A percentile compares a stretch with the other conserved stretches of the same genome.
phyloP scores from a whole-genome alignment of 1,140 invertebrate genomes.

The Drosophila melanogaster region Release_6_plus_ISO1_MT NT_033777.3:29977001-29977500 shows the following conservation, averaged over 20 bases:
- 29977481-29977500: conserved; percentile 24
- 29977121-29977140: conserved; percentile 10
- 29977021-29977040: conserved; percentile 16
- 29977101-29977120: conserved; percentile 6
- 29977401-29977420: conserved; percentile 58
- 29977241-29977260: conserved; percentile 35
- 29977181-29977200: conserved; percentile 54
- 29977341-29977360: conserved; percentile 59
- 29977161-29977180: conserved; percentile 49
- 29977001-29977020: neutral
- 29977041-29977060: conserved; percentile 10
- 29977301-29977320: conserved; percentile 41
- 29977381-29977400: conserved; percentile 45
- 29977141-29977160: neutral
- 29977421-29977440: conserved; percentile 48
- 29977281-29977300: conserved; percentile 23
- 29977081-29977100: conserved; percentile 24
- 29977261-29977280: conserved; percentile 23
- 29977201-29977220: conserved; percentile 51
- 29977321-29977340: conserved; percentile 11
- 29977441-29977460: conserved; percentile 38
- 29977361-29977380: conserved; percentile 66
- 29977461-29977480: conserved; percentile 30
- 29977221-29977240: conserved; percentile 23
- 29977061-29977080: conserved; percentile 43